Evolutionary conservation across 2,113 vertebrate genomes (phyloP), one percentile per base, ranked within the genome.

Genomic region (Peromyscus leucopus): DNA sequence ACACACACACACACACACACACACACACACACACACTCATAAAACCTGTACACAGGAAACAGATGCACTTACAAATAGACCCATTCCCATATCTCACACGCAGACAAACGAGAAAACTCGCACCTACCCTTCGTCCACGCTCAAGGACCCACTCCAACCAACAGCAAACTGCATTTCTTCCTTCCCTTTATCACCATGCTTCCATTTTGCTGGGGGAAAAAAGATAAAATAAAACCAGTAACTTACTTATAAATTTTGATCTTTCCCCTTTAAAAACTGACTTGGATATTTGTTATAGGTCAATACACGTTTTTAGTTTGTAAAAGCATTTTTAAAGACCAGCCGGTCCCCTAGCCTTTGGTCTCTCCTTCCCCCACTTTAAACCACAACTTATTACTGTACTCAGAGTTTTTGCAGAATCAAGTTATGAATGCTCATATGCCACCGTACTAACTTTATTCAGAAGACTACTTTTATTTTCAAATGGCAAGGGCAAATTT

Each of bases 151-250:
- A 91, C 99, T 99, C 99, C 99, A 99, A 55, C 99, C 99, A 98
- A 99, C 98, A 90, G 99, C 99, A 97, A 99, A 99, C 0, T 99
- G 99, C 99, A 99, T 99, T 98, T 99, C 99, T 96, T 99, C 99
- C 97, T 99, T 99, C 67, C 99, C 99, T 75, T 99, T 98, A 96
- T 99, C 99, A 94, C 99, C 98, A 1, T 99, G 99, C 92, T 99
- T 99, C 99, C 99, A 99, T 97, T 99, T 99, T 84, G 99, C 99
- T 99, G 98, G 59, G 22, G 42, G 94, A 97, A 39, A n/a, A 91
- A 67, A 94, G 83, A 92, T n/a, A 72, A 91, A 2, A 61, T 71
- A 76, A 97, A 92, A 65, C 24, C 4, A 93, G 26, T 46, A 83
- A 91, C 48, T 67, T 67, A 91, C 42, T 67, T 48, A 83, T 33